phyloP scores from a whole-genome alignment of 2,113 vertebrate species.

The Aviceda subcristata region DNA sequence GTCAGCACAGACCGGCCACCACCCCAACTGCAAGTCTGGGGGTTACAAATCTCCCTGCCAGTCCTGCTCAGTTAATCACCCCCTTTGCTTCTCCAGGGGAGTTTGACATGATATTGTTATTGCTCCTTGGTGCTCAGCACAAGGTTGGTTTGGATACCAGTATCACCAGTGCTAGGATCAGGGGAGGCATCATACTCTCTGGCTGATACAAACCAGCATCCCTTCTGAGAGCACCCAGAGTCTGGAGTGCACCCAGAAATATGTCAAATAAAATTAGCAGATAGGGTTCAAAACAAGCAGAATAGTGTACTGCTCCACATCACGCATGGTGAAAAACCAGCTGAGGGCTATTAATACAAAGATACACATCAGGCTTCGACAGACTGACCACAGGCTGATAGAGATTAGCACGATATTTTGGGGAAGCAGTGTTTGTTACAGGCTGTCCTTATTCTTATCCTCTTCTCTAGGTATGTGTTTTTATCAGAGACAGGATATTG shows the following conservation, averaged over 20 bases:
- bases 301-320: not conserved
- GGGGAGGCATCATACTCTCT: not conserved
- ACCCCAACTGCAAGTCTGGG: not conserved
- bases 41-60: not conserved
- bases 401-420: not conserved
- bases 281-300: not conserved
- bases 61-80: not conserved
- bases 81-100: not conserved
- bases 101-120: not conserved
- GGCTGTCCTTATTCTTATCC: not conserved
- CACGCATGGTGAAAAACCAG: not conserved
- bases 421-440: not conserved
- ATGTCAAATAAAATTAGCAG: not conserved
- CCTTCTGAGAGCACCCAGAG: not conserved
- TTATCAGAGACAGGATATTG: not conserved
- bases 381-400: not conserved
- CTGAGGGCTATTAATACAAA: not conserved
- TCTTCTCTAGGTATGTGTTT: not conserved
- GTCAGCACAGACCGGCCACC: not conserved
- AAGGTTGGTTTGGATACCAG: not conserved
- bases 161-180: not conserved
- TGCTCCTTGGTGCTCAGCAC: not conserved
- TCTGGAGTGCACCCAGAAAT: not conserved
- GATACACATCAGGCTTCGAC: not conserved
- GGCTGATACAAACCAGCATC: not conserved